Base-by-base conservation (phyloP, 2,113 vertebrate species). In the Ancistrus triradiatus region DNA sequence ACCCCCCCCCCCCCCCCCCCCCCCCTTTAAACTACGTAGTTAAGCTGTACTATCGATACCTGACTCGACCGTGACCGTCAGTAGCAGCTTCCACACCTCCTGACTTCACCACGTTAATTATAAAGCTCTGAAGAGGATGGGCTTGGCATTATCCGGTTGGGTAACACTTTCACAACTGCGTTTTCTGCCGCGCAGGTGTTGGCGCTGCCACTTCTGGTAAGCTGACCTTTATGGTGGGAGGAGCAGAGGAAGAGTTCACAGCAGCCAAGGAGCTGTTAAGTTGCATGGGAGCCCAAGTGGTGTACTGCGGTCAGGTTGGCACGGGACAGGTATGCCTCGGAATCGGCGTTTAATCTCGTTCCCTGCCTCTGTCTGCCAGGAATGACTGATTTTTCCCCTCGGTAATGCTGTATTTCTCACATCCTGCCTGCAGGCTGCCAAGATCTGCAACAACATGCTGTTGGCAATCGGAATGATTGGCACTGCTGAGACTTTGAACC, bases 371-470 rank as follows among this genome's bases (percentile, higher is more conserved):
- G 6, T 14, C 6, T 37, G 27, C 24, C 9, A 24, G 25, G 3
- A 46, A 46, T 21, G 10, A 52, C 8, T 22, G 13, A 24, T 22
- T 31, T 22, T 31, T 14, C 31, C 4, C n/a, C 40, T 56, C 31
- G 52, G 22, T 55, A 37, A 17, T 3, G 1, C 18, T 25, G 1
- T 25, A 7, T 68, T 59, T 3, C 19, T 46, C 43, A n/a, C n/a
- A n/a, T n/a, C n/a, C n/a, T n/a, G n/a, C n/a, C n/a, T n/a, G n/a
- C n/a, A 98, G 96, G 92, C 95, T 68, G 95, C 94, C 48, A 99
- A 99, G 86, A 97, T 99, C 79, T 99, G 96, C 77, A 99, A 99
- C 89, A 99, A 99, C 79, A 95, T 99, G 96, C 90, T 99, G 46
- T 81, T 99, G 74, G 96, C 91, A 46, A 95, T 99, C 63, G 90